Evolutionary conservation across 2,888 invertebrate species (phyloP), one percentile per base, ranked within the genome.

Genomic region (Tenthredo livida): DNA sequence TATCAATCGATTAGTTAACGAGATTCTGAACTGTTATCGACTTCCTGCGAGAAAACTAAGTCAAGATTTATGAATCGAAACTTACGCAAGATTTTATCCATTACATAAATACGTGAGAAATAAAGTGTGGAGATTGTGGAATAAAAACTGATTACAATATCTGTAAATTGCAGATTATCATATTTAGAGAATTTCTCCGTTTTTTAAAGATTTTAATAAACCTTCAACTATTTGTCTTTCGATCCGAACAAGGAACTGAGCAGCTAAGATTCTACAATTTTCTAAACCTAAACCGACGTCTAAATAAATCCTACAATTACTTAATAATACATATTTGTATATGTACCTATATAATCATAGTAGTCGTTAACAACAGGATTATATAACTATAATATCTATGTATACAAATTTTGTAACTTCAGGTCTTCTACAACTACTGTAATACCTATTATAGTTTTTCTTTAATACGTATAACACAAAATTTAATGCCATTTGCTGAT

Each of bases 341-440:
- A 75, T 75, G 29, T 58, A 58, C 40, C 43, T 82, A 82, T 61
- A 65, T 82, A 82, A 82, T 65, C 65, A 65, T 82, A 82, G 43
- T 83, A 61, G 61, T 47, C 15, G n/a, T 67, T 47, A 83, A 83
- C 70, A 83, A 83, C 70, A 80, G n/a, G 50, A 33, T 65, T 67
- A 29, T 83, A 67, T 47, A 83, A 10, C 67, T 70, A 33, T 67
- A n/a, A 47, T 67, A 47, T 67, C 7, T 47, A 67, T 70, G 83
- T 83, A 70, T 70, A 83, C 83, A 83, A 83, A 83, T 70, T 83
- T 70, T 83, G 47, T 83, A 83, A 83, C 83, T 83, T 83, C 83
- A 83, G 83, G 43, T 83, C 43, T 70, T 47, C n/a, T 83, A 47
- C 29, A 54, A 67, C 83, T 83, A 83, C 65, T 37, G 6, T 37